phyloP scores from a whole-genome alignment of 2,113 vertebrate genomes.

The Coreoperca whiteheadi region DNA sequence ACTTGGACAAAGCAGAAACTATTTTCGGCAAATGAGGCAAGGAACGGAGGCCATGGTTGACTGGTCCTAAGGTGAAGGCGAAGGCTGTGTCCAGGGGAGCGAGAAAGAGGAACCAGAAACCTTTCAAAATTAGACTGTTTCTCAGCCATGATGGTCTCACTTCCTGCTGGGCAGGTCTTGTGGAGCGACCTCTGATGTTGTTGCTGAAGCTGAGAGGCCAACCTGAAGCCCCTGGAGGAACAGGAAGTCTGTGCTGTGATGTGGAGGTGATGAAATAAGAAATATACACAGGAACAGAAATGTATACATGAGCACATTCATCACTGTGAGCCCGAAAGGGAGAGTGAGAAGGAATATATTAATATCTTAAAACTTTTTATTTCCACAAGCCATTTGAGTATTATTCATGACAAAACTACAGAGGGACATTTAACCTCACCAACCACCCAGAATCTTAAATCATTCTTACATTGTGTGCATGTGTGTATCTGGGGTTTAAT shows the following conservation, averaged over 20 bases:
- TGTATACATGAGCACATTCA: slow-evolving; percentile 23
- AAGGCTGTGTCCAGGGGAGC: slow-evolving; percentile 53
- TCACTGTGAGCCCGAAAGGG: background rate
- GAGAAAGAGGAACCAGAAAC: slow-evolving; percentile 37
- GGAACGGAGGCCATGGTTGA: slow-evolving; percentile 63
- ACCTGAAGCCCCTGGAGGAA: slow-evolving; percentile 16
- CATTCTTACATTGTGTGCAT: background rate
- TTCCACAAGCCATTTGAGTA: background rate
- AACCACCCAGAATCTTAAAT: slow-evolving; percentile 13
- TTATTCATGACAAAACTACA: slow-evolving; percentile 24
- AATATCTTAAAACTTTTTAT: background rate
- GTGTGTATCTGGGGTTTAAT: background rate
- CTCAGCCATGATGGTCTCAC: slow-evolving; percentile 57
- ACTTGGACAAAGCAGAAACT: slow-evolving; percentile 74
- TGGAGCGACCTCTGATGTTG: slow-evolving; percentile 52
- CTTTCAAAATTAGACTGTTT: slow-evolving; percentile 53
- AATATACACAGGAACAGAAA: slow-evolving; percentile 22
- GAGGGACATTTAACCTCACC: slow-evolving; percentile 15
- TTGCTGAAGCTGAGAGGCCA: slow-evolving; percentile 28
- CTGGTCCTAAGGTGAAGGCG: slow-evolving; percentile 63
- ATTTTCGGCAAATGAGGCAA: slow-evolving; percentile 76
- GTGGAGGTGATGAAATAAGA: slow-evolving; percentile 14
- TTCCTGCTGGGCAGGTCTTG: slow-evolving; percentile 49
- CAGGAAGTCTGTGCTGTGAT: slow-evolving; percentile 29
- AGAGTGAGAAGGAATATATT: background rate